Base-by-base conservation (phyloP, 64 coral and sea anemone genomes). In the Astreopora myriophthalma region DNA sequence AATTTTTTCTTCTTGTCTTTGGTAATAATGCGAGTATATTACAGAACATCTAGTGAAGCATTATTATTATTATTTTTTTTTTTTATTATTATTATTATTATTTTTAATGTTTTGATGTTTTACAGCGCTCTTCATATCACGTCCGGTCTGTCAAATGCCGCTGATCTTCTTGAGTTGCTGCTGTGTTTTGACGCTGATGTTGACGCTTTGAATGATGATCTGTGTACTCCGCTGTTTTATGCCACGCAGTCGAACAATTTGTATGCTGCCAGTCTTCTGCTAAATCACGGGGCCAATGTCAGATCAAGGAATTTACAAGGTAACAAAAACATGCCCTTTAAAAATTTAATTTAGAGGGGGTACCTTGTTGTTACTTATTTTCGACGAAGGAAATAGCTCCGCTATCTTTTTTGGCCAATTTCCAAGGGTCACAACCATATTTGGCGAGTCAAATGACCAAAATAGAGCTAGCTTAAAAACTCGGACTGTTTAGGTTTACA, bases 161-260 rank as follows among this genome's bases (percentile, higher is more conserved):
- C 95, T 0, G 95, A 96, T 64, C 69, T 96, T 4, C 81, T 96
- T 22, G 79, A 90, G 48, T n/a, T 96, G 64, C 76, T 96, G 34
- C 44, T 96, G 40, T 82, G 46, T 0, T 96, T 94, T 74, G 80
- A 76, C 12, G 95, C 95, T 11, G 95, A 96, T 72, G 95, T 94
- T 0, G 91, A 96, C 48, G 91, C 95, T 1, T 3, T 94, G 39
- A 96, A 94, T 30, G 92, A 96, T 11, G 95, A 96, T 35, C 28
- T 94, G 7, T 96, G 95, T 75, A 89, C 91, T 4, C 95, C 95
- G 1, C 79, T 96, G 20, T 96, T 96, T 83, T 96, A 96, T 44
- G 87, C 95, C 6, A 87, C 95, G 6, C 95, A 96, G 51, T 73
- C 87, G 10, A 94, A 96, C 66, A 96, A 96, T 75, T 73, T 96